These are phyloP conservation scores for Corbicula japonica DNA, from an alignment of 2,888 invertebrate species.

Conservation along the genomic window DNA sequence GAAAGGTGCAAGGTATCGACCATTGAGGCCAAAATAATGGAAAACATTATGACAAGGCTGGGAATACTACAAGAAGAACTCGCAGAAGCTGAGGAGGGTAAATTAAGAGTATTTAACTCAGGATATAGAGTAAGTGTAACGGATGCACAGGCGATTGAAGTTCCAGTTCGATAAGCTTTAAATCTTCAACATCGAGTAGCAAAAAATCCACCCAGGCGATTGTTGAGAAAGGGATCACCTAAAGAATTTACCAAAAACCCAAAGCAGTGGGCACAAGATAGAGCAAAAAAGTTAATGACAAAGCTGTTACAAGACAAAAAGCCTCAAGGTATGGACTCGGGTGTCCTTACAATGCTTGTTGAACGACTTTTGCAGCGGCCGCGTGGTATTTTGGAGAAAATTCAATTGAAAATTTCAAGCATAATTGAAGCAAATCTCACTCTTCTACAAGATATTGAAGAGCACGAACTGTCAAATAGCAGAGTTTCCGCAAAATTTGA, in stretches of 20 bases:
- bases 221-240: neutral
- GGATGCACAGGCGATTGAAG: slow-evolving; percentile 11
- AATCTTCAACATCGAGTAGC: slow-evolving; percentile 15
- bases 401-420: slow-evolving; percentile 64
- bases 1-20: slow-evolving; percentile 46
- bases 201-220: slow-evolving; percentile 17
- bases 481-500: slow-evolving; percentile 62
- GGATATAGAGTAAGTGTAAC: neutral
- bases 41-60: slow-evolving; percentile 62
- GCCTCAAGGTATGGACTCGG: slow-evolving; percentile 14
- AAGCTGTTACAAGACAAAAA: slow-evolving; percentile 52
- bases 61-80: slow-evolving; percentile 71
- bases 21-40: slow-evolving; percentile 60
- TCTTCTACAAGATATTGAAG: slow-evolving; percentile 69
- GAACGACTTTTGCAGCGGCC: slow-evolving; percentile 61
- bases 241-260: slow-evolving; percentile 53
- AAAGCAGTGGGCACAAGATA: slow-evolving; percentile 41
- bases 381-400: slow-evolving; percentile 47
- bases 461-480: slow-evolving; percentile 52
- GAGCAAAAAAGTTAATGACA: slow-evolving; percentile 62
- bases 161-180: slow-evolving; percentile 17
- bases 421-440: slow-evolving; percentile 72
- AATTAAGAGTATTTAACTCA: slow-evolving; percentile 8
- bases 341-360: slow-evolving; percentile 51
- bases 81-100: slow-evolving; percentile 30